Conservation (phyloP, 2,797 vertebrate genomes). For the Dromococcyx pavoninus region DNA sequence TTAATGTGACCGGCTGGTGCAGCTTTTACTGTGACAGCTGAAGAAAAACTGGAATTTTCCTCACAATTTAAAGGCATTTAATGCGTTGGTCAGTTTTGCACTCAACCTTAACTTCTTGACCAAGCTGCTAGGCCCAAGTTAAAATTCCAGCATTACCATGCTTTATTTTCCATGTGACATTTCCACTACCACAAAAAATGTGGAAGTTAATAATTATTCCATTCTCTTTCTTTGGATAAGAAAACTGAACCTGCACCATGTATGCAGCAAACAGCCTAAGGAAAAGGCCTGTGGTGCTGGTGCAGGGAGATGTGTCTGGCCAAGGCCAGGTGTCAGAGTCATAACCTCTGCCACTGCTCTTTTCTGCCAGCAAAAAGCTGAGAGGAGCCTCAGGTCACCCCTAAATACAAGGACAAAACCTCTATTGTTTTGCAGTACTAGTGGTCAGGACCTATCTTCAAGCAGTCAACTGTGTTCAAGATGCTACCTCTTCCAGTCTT, state of each 20-base stretch:
- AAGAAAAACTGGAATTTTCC: neutral
- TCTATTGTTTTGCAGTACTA: rapidly evolving
- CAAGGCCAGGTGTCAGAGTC: too few species aligned
- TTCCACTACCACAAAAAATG: neutral
- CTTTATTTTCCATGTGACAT: neutral
- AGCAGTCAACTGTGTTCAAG: neutral
- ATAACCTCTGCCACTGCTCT: neutral
- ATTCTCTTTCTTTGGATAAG: neutral
- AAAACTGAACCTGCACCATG: too few species aligned
- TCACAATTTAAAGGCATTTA: neutral
- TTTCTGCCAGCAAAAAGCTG: neutral
- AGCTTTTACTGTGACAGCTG: neutral
- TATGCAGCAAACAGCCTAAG: neutral
- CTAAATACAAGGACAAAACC: neutral
- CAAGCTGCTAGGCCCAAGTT: neutral
- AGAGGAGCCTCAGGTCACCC: neutral
- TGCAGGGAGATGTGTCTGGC: rapidly evolving
- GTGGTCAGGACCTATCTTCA: neutral
- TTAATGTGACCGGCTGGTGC: neutral
- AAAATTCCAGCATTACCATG: neutral
- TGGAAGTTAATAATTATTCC: neutral
- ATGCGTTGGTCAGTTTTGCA: neutral
- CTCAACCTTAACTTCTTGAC: neutral
- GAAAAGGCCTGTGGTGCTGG: neutral
- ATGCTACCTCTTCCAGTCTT: neutral